phyloP scores from a whole-genome alignment of 1,140 invertebrate genomes.

The Macrosteles quadrilineatus region DNA sequence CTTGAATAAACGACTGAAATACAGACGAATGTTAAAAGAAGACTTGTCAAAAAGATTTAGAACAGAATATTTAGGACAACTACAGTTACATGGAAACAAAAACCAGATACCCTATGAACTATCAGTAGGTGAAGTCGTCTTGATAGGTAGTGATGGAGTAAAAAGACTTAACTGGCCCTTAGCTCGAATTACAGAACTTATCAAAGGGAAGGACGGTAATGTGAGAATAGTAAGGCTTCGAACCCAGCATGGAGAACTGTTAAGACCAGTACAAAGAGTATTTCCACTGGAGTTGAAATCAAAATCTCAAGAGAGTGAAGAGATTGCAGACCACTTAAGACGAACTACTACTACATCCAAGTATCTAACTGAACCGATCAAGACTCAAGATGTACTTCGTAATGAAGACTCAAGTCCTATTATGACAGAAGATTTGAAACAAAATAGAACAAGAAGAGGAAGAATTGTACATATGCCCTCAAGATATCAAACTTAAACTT shows the following conservation, averaged over 20 bases:
- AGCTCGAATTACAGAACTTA: background rate
- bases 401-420: too few relatives aligned
- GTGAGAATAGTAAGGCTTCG: background rate
- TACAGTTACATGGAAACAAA: background rate
- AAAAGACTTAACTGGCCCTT: constrained; percentile 28
- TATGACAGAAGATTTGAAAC: too few relatives aligned
- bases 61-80: constrained; percentile 28
- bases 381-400: too few relatives aligned
- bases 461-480: too few relatives aligned
- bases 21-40: background rate
- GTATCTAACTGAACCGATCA: too few relatives aligned
- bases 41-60: constrained; percentile 22
- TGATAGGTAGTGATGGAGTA: constrained; percentile 14
- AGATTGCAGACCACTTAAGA: too few relatives aligned
- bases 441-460: too few relatives aligned
- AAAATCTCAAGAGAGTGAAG: too few relatives aligned
- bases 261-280: background rate
- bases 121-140: constrained; percentile 11
- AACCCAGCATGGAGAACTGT: background rate
- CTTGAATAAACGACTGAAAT: background rate
- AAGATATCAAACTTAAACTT: too few relatives aligned
- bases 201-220: background rate
- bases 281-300: background rate
- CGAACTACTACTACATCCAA: too few relatives aligned
- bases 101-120: background rate